These are phyloP conservation scores for Gallinago nigripennis DNA, from an alignment of 2,797 vertebrate genomes.

Conservation along the genomic window DNA sequence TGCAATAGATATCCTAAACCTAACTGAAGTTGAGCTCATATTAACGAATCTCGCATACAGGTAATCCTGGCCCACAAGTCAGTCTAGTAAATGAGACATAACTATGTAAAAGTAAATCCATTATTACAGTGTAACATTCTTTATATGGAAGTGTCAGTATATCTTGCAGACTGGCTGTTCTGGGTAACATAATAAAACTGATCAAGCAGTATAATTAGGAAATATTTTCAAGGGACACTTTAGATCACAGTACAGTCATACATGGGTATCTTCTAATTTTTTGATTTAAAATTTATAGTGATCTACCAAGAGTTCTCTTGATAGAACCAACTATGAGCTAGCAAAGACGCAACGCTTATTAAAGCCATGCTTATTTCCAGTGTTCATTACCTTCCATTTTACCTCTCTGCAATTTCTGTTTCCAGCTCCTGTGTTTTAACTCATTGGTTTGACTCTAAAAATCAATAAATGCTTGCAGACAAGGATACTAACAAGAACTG, in stretches of 20 bases:
- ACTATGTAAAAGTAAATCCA: neutral
- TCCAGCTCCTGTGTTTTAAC: neutral
- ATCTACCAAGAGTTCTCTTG: constrained; percentile 77
- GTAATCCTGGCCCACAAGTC: neutral
- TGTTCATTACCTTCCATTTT: neutral
- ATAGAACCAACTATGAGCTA: constrained; percentile 80
- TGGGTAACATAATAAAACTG: constrained; percentile 71
- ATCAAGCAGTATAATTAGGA: constrained; percentile 60
- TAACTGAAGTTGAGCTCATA: neutral
- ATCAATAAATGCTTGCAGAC: neutral
- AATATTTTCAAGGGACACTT: constrained; percentile 60
- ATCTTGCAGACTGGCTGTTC: constrained; percentile 78
- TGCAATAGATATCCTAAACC: neutral
- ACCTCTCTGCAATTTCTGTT: neutral
- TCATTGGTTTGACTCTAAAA: neutral
- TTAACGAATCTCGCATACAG: neutral
- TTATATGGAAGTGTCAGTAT: constrained; percentile 66
- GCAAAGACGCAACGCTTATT: constrained; percentile 79
- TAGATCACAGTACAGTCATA: constrained; percentile 76
- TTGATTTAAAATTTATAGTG: constrained; percentile 72
- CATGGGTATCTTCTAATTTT: constrained; percentile 59
- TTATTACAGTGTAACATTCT: constrained; percentile 72
- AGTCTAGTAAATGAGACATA: neutral
- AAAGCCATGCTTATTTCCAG: constrained; percentile 71
- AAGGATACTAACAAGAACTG: neutral